Base-by-base conservation (phyloP, 2,797 vertebrate species). In the Gadopsis marmoratus region DNA sequence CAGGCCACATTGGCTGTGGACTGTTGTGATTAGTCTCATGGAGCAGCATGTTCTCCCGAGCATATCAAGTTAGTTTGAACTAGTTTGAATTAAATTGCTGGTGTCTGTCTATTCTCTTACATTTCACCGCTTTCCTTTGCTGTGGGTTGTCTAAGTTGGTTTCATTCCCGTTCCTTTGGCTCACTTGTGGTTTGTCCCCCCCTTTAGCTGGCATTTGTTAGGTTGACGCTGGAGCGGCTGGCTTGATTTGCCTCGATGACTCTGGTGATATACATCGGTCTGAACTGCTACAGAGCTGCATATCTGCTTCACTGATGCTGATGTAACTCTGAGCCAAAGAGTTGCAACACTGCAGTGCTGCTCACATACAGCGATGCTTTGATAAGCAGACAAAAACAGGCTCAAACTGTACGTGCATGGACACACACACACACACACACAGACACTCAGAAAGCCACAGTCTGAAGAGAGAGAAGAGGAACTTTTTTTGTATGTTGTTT, bases 241-340 rank as follows among this genome's bases (percentile, higher is more conserved):
- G 51, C 72, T 56, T 35, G 23, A 63, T 72, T 73, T 70, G 71
- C 77, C 74, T 72, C 48, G 4, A 39, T 74, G 68, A 72, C 66
- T 76, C 53, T 68, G 64, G 58, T 26, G 43, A 58, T 82, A 26
- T 1, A 75, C 37, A 31, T 48, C 37, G 53, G 74, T 62, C 67
- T 74, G 55, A 76, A 11, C 21, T 37, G 72, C 45, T 76, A 5
- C 56, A 39, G 76, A 83, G 82, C 79, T 81, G 81, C 78, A 79
- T 56, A 31, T 74, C 81, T 81, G 76, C 71, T 64, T 73, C 73
- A 35, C 29, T 60, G 62, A 60, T 75, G 80, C 83, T 93, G 93
- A 94, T 92, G 93, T 86, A 94, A 94, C 65, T 48, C 74, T 90
- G 91, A 92, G 86, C 87, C 84, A 89, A 89, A 82, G 39, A 75